Percentiles rank a stretch among this genome's conserved stretches.
Evolutionary conservation across 2,888 invertebrate genomes (phyloP).

Genomic region (Mythimna impura): DNA sequence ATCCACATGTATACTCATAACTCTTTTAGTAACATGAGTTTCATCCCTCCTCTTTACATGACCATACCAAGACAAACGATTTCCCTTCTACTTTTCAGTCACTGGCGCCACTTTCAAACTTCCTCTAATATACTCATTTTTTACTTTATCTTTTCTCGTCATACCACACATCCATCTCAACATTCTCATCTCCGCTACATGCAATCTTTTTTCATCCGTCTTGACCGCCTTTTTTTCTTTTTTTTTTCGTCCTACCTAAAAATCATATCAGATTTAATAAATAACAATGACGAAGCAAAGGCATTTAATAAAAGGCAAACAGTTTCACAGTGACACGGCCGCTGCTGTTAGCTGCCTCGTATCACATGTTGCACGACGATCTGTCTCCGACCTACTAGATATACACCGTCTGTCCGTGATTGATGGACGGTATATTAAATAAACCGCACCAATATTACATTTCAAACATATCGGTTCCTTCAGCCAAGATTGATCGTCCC

Average conservation of each 20-base stretch:
- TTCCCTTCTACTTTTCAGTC: too few relatives aligned
- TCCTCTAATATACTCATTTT: too few relatives aligned
- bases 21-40: too few relatives aligned
- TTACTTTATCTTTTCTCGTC: too few relatives aligned
- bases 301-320: slow-evolving; percentile 60
- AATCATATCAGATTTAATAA: slow-evolving; percentile 52
- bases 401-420: slow-evolving; percentile 80
- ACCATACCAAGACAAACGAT: too few relatives aligned
- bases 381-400: slow-evolving; percentile 82
- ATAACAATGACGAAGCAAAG: slow-evolving; percentile 50
- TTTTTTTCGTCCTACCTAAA: background rate
- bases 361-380: slow-evolving; percentile 83
- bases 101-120: too few relatives aligned
- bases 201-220: too few relatives aligned
- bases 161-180: too few relatives aligned
- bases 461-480: slow-evolving; percentile 86
- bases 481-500: slow-evolving; percentile 84
- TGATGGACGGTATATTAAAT: slow-evolving; percentile 88
- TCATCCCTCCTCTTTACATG: too few relatives aligned
- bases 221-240: too few relatives aligned
- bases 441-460: slow-evolving; percentile 86
- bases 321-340: slow-evolving; percentile 44
- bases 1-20: too few relatives aligned
- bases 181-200: too few relatives aligned
- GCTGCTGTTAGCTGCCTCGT: slow-evolving; percentile 51